Evolutionary conservation across 2,113 vertebrate genomes (phyloP).

Genomic region (Chaenocephalus aceratus): DNA sequence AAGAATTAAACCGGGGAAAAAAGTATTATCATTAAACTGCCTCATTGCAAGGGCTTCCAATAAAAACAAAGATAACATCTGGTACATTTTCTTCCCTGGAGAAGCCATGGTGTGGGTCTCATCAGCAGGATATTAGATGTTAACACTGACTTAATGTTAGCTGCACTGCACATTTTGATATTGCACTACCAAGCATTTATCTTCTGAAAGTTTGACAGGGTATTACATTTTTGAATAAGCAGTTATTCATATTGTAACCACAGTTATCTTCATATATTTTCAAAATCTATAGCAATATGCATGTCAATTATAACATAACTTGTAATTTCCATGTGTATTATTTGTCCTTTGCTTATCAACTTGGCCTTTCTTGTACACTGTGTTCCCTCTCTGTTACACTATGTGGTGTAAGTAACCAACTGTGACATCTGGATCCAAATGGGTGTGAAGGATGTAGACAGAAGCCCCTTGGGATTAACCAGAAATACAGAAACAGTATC

Average conservation of each 20-base stretch:
- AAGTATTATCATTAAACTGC: neutral
- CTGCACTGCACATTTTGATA: neutral
- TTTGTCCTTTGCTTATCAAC: neutral
- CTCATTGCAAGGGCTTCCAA: neutral
- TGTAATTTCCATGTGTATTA: neutral
- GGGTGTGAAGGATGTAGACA: constrained; percentile 13
- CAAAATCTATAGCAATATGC: neutral
- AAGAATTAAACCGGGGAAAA: neutral
- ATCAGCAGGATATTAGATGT: neutral
- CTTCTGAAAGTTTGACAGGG: neutral
- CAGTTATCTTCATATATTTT: neutral
- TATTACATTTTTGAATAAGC: neutral
- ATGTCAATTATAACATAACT: neutral
- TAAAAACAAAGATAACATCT: neutral
- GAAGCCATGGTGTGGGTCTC: neutral
- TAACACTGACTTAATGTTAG: neutral
- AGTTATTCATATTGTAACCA: neutral
- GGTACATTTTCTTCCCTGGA: neutral
- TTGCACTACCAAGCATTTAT: neutral
- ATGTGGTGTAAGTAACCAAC: constrained; percentile 34
- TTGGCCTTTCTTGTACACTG: constrained; percentile 1
- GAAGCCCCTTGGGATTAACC: constrained; percentile 9
- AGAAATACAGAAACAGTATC: constrained; percentile 27
- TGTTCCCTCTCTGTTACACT: neutral
- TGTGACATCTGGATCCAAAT: constrained; percentile 41